Percentiles rank a stretch among this genome's conserved stretches.
phyloP scores from a whole-genome alignment of 2,113 vertebrate genomes.

The Notothenia coriiceps region DNA sequence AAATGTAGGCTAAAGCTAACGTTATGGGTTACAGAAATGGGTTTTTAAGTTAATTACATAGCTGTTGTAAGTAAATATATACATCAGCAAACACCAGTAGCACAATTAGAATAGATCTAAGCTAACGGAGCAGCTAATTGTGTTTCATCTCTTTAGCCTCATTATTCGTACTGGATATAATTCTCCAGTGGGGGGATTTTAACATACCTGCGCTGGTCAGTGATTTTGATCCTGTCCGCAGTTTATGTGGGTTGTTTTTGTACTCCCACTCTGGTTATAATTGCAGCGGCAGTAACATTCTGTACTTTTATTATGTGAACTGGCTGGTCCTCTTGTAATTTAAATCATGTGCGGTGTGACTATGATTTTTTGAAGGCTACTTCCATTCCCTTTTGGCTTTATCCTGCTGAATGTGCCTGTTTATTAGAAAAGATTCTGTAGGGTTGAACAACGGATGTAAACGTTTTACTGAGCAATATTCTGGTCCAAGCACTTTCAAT shows the following conservation, averaged over 20 bases:
- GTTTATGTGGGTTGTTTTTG: neutral
- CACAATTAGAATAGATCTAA: neutral
- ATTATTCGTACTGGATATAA: neutral
- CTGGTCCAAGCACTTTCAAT: no score
- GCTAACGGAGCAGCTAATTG: no score
- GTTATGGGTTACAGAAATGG: no score
- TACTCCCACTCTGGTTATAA: neutral
- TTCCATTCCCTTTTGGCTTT: neutral
- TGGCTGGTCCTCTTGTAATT: neutral
- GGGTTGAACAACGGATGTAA: no score
- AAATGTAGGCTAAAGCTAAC: no score
- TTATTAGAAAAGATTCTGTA: neutral
- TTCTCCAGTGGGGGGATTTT: neutral
- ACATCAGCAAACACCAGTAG: neutral
- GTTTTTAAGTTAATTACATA: no score
- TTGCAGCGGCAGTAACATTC: constrained; percentile 1
- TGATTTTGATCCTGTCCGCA: neutral
- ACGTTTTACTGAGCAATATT: no score
- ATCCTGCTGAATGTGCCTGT: neutral
- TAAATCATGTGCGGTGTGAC: neutral
- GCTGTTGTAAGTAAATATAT: neutral
- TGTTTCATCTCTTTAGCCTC: neutral
- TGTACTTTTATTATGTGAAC: neutral
- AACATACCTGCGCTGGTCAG: neutral
- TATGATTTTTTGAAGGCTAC: neutral